Evolutionary conservation across 2,113 vertebrate species (phyloP), one percentile per base, ranked within the genome.

Genomic region (Isurus oxyrinchus): DNA sequence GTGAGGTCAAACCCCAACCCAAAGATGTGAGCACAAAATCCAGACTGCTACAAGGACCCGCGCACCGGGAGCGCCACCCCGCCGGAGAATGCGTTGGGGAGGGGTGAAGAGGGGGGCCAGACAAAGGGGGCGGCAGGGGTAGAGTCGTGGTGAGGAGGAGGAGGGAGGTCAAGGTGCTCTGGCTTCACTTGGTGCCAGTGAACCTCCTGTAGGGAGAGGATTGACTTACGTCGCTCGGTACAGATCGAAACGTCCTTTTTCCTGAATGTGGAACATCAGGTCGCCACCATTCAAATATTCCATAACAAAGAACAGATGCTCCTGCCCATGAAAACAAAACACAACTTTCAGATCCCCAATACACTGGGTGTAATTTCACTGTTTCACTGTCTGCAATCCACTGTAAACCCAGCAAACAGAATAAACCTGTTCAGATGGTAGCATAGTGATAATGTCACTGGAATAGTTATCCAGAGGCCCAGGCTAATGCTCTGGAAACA

Each of bases 221-320:
- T 27, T 44, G 3, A 98, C 99, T 97, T 97, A 99, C 99, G 97
- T 99, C 97, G 99, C 97, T 96, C 99, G 98, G 98, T 97, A 98
- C 81, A 99, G 98, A 96, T 99, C 99, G 44, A 99, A 99, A 19
- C 99, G 99, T 5, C 99, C 99, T 97, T 99, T 99, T 97, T 99
- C 99, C 90, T 99, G 99, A 97, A 99, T 99, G 97, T 99, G 99
- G 97, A 99, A 99, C 99, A 99, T 99, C 96, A 99, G 97, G 96
- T 99, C 99, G 79, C 99, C 99, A 53, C 99, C 99, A 0, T 99
- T 99, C 97, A 99, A 98, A 97, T 99, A 99, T 97, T 99, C 99
- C 99, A 99, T 99, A 96, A 99, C 99, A 5, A 99, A 99, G 98
- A 99, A 99, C 96, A 99, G 98, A 97, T 99, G 99, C 96, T 99